Evolutionary conservation across 1,140 invertebrate genomes (phyloP).

Genomic region (Reticulitermes speratus): DNA sequence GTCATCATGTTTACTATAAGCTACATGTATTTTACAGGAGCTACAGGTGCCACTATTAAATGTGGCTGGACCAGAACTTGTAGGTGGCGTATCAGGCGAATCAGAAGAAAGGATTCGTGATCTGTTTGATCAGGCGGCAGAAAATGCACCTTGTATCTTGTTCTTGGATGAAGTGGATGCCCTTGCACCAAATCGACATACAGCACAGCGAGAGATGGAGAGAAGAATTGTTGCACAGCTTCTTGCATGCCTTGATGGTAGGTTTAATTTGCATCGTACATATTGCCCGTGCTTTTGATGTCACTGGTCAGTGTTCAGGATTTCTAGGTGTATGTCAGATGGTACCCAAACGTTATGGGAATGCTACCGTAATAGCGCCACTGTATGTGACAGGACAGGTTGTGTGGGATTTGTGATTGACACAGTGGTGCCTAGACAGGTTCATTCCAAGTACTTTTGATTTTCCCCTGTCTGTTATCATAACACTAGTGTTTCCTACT

Average conservation of each 20-base stretch:
- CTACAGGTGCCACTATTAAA: constrained; percentile 74
- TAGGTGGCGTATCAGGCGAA: constrained; percentile 94
- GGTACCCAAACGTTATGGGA: too few relatives aligned
- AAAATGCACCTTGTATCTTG: constrained; percentile 77
- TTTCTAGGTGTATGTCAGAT: too few relatives aligned
- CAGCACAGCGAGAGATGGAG: constrained; percentile 93
- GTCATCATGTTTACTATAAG: too few relatives aligned
- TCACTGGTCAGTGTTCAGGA: too few relatives aligned
- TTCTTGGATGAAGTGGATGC: constrained; percentile 95
- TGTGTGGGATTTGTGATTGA: too few relatives aligned
- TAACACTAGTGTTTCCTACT: too few relatives aligned
- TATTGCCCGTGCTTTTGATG: neutral
- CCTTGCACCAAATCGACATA: constrained; percentile 81
- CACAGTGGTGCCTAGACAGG: too few relatives aligned
- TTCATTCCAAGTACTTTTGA: too few relatives aligned
- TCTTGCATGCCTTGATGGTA: constrained; percentile 82
- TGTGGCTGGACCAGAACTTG: constrained; percentile 85
- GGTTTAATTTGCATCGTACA: constrained; percentile 4
- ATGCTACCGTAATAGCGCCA: too few relatives aligned
- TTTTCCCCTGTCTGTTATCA: too few relatives aligned
- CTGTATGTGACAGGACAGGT: too few relatives aligned
- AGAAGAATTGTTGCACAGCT: constrained; percentile 91
- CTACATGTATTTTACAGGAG: constrained; percentile 46
- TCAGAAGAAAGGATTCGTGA: constrained; percentile 91
- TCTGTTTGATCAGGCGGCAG: constrained; percentile 81